phyloP scores from a whole-genome alignment of 2,797 vertebrate species.

The Galaxias olidus region DNA sequence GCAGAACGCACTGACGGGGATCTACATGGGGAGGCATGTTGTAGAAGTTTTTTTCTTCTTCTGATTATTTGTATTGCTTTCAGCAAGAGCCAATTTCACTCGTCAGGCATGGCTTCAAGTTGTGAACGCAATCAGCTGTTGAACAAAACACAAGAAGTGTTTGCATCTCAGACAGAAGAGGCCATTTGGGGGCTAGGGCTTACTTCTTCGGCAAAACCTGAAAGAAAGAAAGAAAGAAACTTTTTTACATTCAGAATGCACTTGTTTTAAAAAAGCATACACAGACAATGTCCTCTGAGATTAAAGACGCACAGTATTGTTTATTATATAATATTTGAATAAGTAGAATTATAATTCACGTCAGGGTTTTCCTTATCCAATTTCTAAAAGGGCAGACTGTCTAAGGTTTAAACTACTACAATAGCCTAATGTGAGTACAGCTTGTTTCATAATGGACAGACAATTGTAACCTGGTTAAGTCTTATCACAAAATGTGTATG shows the following conservation, averaged over 20 bases:
- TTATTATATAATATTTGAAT: too few species aligned
- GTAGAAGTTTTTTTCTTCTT: constrained; percentile 53
- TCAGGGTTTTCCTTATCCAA: too few species aligned
- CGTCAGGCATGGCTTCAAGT: constrained; percentile 86
- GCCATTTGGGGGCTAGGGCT: constrained; percentile 86
- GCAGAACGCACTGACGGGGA: constrained; percentile 77
- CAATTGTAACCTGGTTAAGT: too few species aligned
- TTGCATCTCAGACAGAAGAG: constrained; percentile 75
- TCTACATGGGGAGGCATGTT: constrained; percentile 88
- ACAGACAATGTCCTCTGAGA: too few species aligned
- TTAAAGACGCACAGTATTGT: too few species aligned
- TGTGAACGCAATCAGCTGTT: constrained; percentile 80
- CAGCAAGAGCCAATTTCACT: constrained; percentile 83
- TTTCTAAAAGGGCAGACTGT: too few species aligned
- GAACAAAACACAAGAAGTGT: constrained; percentile 80
- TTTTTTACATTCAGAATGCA: background rate
- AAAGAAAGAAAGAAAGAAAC: constrained; percentile 57
- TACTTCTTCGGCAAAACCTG: constrained; percentile 89
- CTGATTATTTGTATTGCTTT: constrained; percentile 76
- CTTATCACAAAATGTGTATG: too few species aligned
- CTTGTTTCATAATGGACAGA: too few species aligned
- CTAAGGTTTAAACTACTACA: too few species aligned
- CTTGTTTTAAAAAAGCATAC: too few species aligned
- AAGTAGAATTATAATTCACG: too few species aligned
- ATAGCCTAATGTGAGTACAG: too few species aligned